Evolutionary conservation across 2,113 vertebrate genomes (phyloP).

Genomic region (Dipodomys stephensi): DNA sequence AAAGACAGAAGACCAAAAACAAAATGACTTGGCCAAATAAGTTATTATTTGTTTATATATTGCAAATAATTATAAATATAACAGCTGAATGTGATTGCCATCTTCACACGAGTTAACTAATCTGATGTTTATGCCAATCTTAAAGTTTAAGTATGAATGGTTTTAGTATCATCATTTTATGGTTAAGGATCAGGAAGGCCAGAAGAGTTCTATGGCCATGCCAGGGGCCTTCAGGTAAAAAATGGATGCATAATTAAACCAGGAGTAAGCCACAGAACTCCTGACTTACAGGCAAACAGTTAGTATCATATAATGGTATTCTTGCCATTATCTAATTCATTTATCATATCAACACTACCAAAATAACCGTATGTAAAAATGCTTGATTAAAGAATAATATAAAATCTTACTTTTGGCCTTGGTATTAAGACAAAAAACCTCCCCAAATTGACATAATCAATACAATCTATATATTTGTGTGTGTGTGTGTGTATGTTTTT

Average conservation of each 20-base stretch:
- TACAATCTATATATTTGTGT: not conserved
- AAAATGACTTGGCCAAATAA: not conserved
- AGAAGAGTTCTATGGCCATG: not conserved
- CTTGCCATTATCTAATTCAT: not conserved
- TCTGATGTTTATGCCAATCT: not conserved
- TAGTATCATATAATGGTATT: not conserved
- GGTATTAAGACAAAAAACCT: slow-evolving; percentile 37
- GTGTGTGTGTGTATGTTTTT: no score
- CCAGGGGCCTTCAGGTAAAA: not conserved
- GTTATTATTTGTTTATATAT: not conserved
- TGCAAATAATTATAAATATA: slow-evolving; percentile 20
- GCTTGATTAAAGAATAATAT: slow-evolving; percentile 19
- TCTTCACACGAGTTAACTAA: not conserved
- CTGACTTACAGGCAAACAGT: not conserved
- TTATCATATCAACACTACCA: slow-evolving; percentile 2
- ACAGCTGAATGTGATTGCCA: not conserved
- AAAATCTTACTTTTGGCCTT: not conserved
- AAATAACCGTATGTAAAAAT: not conserved
- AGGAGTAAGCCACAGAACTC: not conserved
- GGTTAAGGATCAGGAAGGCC: slow-evolving; percentile 18
- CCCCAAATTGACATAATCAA: slow-evolving; percentile 42
- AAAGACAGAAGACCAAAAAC: slow-evolving; percentile 43
- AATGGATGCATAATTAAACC: not conserved
- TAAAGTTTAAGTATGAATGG: not conserved
- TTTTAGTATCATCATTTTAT: not conserved